phyloP scores from a whole-genome alignment of 2,797 vertebrate species.

The Sebastes steindachneri region DNA sequence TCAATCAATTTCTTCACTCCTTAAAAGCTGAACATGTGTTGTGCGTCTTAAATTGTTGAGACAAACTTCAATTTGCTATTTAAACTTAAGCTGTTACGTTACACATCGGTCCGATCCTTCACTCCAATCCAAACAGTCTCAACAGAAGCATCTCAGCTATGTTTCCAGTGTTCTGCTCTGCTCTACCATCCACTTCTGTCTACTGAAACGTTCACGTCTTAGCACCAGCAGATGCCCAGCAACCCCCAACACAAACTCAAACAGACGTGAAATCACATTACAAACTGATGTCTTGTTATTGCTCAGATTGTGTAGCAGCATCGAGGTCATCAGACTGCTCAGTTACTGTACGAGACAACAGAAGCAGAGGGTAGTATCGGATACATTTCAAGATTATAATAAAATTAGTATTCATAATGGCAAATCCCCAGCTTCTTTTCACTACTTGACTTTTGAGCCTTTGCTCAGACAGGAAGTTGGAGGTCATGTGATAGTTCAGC shows the following conservation, averaged over 20 bases:
- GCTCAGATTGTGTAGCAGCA: neutral
- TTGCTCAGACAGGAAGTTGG: conserved; percentile 7
- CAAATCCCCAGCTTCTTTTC: neutral
- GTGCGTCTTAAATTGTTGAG: neutral
- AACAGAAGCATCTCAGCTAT: conserved; percentile 30
- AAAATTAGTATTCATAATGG: neutral
- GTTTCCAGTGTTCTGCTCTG: conserved; percentile 24
- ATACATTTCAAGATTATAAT: neutral
- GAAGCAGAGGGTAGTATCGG: neutral
- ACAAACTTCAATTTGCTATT: neutral
- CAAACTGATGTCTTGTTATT: neutral
- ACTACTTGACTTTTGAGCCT: neutral
- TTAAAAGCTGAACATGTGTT: neutral
- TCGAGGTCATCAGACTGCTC: neutral
- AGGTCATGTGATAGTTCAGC: conserved; percentile 12
- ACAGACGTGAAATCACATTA: neutral
- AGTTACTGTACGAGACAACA: neutral
- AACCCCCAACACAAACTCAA: conserved; percentile 28
- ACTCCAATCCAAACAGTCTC: conserved; percentile 40
- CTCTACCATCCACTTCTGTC: neutral
- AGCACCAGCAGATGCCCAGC: conserved; percentile 7
- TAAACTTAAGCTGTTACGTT: neutral
- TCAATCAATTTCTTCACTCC: neutral
- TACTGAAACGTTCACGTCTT: neutral
- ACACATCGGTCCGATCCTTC: neutral